These are phyloP conservation scores for Holothuria glaberrima DNA, from an alignment of 35 echinoderm and acorn worm species.

Conservation along the genomic window DNA sequence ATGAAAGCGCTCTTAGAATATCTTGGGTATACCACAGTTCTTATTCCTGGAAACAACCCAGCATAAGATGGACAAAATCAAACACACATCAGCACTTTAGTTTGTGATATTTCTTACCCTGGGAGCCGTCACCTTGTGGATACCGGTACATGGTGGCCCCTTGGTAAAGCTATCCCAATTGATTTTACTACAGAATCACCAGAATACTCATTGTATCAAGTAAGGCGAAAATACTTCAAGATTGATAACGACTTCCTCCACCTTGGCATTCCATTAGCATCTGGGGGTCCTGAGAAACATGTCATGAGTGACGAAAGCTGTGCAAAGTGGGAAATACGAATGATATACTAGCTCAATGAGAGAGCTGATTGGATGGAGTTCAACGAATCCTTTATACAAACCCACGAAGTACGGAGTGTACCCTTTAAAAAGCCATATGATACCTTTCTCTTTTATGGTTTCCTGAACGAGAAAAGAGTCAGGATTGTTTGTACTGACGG, in stretches of 20 bases:
- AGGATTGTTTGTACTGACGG: neutral
- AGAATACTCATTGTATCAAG: neutral
- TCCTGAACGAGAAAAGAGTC: neutral
- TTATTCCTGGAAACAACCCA: slow-evolving; percentile 16
- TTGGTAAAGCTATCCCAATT: neutral
- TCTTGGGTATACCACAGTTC: slow-evolving; percentile 15
- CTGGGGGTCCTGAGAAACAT: neutral
- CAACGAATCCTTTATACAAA: neutral
- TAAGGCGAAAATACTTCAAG: neutral
- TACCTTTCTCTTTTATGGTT: neutral
- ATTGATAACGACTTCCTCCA: neutral
- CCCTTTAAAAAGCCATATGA: neutral
- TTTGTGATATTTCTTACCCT: neutral
- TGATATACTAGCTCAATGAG: neutral
- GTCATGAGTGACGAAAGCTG: neutral
- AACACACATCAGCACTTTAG: slow-evolving; percentile 2
- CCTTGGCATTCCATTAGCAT: neutral
- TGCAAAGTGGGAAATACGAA: neutral
- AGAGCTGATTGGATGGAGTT: neutral
- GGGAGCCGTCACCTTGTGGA: slow-evolving; percentile 28
- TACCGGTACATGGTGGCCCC: neutral
- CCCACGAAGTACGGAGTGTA: no score
- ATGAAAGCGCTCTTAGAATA: slow-evolving; percentile 7
- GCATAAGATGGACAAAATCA: neutral
- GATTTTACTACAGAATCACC: slow-evolving; percentile 7